These are phyloP conservation scores for Beroe ovata DNA, from an alignment of 37 sponge, comb jelly and placozoan genomes.

Conservation along the genomic window DNA sequence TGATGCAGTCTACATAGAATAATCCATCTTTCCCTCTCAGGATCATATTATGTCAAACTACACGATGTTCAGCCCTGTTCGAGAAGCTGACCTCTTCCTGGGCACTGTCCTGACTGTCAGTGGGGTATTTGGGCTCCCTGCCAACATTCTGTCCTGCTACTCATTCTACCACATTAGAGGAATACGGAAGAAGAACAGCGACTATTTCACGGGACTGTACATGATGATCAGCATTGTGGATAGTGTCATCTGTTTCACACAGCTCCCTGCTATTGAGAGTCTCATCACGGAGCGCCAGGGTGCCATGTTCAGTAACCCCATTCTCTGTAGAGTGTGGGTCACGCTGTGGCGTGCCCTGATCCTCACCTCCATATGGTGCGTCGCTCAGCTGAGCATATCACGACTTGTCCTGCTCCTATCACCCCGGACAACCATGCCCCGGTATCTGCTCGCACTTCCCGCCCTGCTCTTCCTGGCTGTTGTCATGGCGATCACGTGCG, in stretches of 20 bases:
- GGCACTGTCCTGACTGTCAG: not conserved
- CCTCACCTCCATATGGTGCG: not conserved
- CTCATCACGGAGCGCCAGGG: not conserved
- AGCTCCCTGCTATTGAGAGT: not conserved
- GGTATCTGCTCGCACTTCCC: not conserved
- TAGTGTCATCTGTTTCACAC: not conserved
- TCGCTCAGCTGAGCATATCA: not conserved
- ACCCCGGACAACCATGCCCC: not conserved
- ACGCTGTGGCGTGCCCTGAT: not conserved
- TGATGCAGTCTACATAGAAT: no score
- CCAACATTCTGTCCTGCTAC: not conserved
- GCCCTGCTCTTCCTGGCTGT: not conserved
- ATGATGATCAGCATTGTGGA: not conserved
- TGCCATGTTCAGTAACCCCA: not conserved
- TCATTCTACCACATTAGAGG: not conserved
- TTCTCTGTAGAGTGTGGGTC: not conserved
- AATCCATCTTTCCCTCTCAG: no score
- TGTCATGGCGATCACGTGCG: not conserved
- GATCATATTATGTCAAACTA: not conserved
- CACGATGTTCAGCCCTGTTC: not conserved
- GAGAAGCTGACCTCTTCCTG: not conserved
- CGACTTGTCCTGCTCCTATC: not conserved
- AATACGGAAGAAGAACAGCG: not conserved
- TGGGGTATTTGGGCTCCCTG: not conserved
- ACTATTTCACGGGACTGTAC: not conserved